Conservation (phyloP, 2,113 vertebrate genomes). For the Halichoerus grypus region DNA sequence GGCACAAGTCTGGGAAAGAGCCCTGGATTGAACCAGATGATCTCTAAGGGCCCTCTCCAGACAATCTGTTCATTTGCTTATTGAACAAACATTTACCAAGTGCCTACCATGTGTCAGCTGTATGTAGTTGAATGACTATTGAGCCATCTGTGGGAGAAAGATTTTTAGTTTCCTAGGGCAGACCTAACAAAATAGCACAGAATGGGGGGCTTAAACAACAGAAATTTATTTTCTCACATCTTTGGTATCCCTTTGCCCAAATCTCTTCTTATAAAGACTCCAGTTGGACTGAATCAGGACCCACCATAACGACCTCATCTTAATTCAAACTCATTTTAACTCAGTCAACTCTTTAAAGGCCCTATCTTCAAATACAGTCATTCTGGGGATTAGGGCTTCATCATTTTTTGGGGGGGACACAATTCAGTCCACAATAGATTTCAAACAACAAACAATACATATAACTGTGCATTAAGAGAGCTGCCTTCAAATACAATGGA, state of each 20-base stretch:
- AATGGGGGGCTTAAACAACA: background rate
- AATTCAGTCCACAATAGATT: background rate
- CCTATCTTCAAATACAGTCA: slow-evolving; percentile 36
- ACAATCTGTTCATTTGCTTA: background rate
- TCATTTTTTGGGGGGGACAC: background rate
- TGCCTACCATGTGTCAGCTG: background rate
- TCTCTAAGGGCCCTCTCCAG: background rate
- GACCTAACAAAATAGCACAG: background rate
- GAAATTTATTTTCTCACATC: background rate
- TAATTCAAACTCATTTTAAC: background rate
- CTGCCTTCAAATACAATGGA: background rate
- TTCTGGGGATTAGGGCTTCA: background rate
- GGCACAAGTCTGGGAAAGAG: slow-evolving; percentile 33
- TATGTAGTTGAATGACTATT: background rate
- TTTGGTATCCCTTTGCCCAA: background rate
- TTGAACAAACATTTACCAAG: background rate
- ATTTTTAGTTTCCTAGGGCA: background rate
- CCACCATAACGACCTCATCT: background rate
- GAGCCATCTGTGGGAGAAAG: background rate
- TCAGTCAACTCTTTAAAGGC: background rate
- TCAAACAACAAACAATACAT: slow-evolving; percentile 2
- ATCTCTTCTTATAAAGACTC: background rate
- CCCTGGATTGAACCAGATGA: background rate
- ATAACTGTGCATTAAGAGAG: background rate
- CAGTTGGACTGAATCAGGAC: background rate